Percentiles rank a stretch among this genome's conserved stretches.
Conservation (phyloP, 2,797 vertebrate species). For the Eremophila alpestris region DNA sequence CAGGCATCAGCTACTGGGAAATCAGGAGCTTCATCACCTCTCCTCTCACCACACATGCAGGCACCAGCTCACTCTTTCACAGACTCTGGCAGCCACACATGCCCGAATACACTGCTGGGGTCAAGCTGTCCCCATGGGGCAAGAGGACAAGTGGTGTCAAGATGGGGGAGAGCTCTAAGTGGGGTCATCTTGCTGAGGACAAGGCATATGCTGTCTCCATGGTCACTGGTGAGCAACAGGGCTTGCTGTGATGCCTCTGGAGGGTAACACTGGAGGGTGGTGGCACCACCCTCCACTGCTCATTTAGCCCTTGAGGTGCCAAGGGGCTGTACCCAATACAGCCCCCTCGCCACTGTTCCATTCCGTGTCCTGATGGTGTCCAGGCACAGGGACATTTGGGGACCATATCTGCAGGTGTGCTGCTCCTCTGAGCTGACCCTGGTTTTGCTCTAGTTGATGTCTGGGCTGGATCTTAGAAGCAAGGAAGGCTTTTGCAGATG, state of each 20-base stretch:
- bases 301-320: background rate
- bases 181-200: background rate
- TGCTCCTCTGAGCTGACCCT: background rate
- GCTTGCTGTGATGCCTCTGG: background rate
- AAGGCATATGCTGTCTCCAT: background rate
- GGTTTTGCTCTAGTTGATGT: background rate
- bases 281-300: background rate
- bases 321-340: background rate
- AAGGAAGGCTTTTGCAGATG: background rate
- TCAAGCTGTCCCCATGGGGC: background rate
- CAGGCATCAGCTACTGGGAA: conserved; percentile 5
- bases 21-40: conserved; percentile 9
- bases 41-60: background rate
- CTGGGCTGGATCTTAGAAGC: background rate
- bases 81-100: rapidly evolving
- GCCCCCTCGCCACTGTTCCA: background rate
- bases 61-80: background rate
- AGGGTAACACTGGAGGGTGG: background rate
- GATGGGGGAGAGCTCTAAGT: background rate
- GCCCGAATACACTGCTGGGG: background rate
- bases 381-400: background rate
- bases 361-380: rapidly evolving
- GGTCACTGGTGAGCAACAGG: background rate
- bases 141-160: background rate
- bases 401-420: background rate